These are phyloP conservation scores for Meriones unguiculatus DNA, from an alignment of 2,113 vertebrate species.

Conservation along the genomic window DNA sequence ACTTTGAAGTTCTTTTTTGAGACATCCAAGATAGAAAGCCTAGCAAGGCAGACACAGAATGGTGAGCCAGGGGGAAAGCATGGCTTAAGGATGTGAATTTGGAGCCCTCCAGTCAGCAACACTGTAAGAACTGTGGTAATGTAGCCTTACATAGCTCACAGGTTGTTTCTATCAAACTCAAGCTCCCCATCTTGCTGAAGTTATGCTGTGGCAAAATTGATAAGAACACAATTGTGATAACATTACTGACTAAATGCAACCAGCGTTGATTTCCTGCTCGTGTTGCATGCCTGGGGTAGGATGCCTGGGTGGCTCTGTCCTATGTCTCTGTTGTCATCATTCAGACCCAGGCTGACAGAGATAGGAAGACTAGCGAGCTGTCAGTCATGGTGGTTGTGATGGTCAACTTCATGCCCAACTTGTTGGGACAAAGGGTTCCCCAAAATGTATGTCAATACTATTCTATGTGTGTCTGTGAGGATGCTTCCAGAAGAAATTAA, in stretches of 20 bases:
- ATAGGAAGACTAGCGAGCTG: background rate
- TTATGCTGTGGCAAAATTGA: background rate
- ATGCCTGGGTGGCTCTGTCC: background rate
- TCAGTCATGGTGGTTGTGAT: background rate
- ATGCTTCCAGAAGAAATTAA: background rate
- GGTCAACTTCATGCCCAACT: background rate
- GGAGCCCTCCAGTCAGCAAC: background rate
- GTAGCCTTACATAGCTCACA: background rate
- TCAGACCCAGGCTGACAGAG: background rate
- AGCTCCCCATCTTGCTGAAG: background rate
- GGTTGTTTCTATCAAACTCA: constrained; percentile 7
- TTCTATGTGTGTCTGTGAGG: background rate
- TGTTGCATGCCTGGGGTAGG: too few relatives aligned
- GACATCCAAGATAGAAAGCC: background rate
- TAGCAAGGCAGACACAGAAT: background rate
- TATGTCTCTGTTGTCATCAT: background rate
- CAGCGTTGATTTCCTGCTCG: background rate
- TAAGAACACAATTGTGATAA: constrained; percentile 11
- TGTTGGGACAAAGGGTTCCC: background rate
- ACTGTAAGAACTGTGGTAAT: background rate
- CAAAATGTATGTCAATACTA: background rate
- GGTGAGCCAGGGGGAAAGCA: background rate
- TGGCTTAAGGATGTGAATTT: background rate
- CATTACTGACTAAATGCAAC: background rate
- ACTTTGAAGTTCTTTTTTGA: constrained; percentile 33